phyloP scores from a whole-genome alignment of 2,113 vertebrate species.

The Gyps fulvus region DNA sequence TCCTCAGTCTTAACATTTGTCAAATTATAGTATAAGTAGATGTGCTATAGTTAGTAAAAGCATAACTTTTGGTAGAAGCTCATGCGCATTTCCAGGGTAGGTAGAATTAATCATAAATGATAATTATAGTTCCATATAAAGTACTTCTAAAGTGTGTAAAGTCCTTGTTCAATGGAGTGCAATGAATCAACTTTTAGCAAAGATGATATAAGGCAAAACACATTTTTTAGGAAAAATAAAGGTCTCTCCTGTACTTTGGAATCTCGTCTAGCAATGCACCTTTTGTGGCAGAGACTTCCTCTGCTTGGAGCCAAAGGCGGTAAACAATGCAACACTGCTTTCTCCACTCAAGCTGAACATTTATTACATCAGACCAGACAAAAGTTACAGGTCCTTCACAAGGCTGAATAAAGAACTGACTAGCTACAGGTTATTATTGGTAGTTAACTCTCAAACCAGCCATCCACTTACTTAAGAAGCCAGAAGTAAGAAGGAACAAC shows the following conservation, averaged over 20 bases:
- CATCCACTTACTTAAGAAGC: neutral
- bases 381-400: neutral
- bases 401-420: neutral
- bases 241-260: neutral
- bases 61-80: neutral
- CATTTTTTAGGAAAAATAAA: neutral
- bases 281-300: neutral
- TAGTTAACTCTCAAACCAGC: neutral
- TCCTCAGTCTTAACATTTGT: neutral
- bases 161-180: neutral
- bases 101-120: neutral
- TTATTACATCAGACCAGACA: neutral
- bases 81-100: neutral
- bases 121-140: neutral
- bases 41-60: neutral
- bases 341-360: neutral
- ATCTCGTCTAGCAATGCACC: neutral
- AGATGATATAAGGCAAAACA: neutral
- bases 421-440: neutral
- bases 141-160: neutral
- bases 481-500: neutral
- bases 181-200: neutral
- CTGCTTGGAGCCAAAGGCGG: neutral
- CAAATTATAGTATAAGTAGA: neutral
- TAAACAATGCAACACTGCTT: neutral